Percentiles rank a stretch among this genome's conserved stretches.
phyloP scores from a whole-genome alignment of 2,888 invertebrate species.

The Chloroclysta siterata region DNA sequence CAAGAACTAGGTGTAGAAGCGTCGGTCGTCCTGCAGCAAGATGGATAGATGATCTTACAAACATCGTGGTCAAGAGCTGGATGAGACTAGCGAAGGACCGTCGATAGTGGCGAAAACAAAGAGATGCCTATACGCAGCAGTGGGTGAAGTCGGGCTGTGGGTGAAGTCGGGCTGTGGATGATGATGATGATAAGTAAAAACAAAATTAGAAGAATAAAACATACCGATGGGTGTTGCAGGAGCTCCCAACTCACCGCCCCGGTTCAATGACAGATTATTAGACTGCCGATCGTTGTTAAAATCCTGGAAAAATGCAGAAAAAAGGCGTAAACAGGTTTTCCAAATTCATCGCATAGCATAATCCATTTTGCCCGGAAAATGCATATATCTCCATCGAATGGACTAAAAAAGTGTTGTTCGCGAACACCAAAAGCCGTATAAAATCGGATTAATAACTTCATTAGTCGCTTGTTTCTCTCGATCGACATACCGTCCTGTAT shows the following conservation, averaged over 20 bases:
- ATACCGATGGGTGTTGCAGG: slow-evolving; percentile 52
- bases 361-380: slow-evolving; percentile 46
- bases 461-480: slow-evolving; percentile 83
- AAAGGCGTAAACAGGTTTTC: slow-evolving; percentile 28
- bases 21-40: no score
- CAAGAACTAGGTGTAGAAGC: no score
- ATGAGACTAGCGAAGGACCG: no score
- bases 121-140: no score
- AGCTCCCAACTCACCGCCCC: slow-evolving; percentile 62
- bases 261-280: slow-evolving; percentile 47
- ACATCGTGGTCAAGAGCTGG: no score
- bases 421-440: slow-evolving; percentile 73
- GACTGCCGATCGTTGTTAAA: slow-evolving; percentile 53
- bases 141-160: no score
- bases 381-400: slow-evolving; percentile 51
- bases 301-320: slow-evolving; percentile 60
- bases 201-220: not conserved
- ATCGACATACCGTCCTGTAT: slow-evolving; percentile 76
- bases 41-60: no score
- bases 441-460: slow-evolving; percentile 85
- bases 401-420: slow-evolving; percentile 63
- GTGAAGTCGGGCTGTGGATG: no score
- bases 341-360: slow-evolving; percentile 26
- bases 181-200: no score
- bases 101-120: no score